Percentiles rank a stretch among this genome's conserved stretches.
Conservation (phyloP, 2,888 invertebrate species). For the Timema podura region DNA sequence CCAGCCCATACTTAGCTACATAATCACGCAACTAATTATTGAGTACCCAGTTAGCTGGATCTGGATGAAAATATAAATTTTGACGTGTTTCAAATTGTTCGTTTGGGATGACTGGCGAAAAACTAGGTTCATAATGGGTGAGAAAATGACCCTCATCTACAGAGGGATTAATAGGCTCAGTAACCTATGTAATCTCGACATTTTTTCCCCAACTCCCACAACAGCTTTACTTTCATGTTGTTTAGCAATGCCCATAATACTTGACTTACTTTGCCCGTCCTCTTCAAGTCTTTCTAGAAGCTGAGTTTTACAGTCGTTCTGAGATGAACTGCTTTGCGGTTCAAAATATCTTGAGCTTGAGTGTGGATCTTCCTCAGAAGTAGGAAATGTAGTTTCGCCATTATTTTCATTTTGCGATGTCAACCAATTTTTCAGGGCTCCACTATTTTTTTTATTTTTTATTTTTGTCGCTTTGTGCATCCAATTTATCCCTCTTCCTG, state of each 20-base stretch:
- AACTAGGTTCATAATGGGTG: background rate
- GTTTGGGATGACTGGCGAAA: background rate
- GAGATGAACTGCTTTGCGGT: background rate
- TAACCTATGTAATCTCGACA: background rate
- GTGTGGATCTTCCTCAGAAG: background rate
- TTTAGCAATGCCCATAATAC: too few species aligned
- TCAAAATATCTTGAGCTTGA: constrained; percentile 4
- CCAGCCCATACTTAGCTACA: constrained; percentile 1
- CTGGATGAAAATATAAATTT: constrained; percentile 6
- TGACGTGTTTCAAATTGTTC: background rate
- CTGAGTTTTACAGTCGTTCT: background rate
- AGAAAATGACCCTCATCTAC: too few species aligned
- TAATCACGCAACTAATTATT: background rate
- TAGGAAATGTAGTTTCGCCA: too few species aligned
- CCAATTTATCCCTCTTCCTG: too few species aligned
- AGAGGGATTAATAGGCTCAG: background rate
- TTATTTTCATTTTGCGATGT: too few species aligned
- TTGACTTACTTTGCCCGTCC: background rate
- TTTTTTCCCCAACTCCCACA: background rate
- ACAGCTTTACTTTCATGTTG: background rate
- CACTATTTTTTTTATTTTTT: too few species aligned
- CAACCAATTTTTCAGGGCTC: too few species aligned
- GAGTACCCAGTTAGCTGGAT: constrained; percentile 4
- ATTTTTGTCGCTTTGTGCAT: too few species aligned
- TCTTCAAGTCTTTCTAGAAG: background rate